Base-by-base conservation (phyloP, 1,140 invertebrate species). In the Spodoptera litura region DNA sequence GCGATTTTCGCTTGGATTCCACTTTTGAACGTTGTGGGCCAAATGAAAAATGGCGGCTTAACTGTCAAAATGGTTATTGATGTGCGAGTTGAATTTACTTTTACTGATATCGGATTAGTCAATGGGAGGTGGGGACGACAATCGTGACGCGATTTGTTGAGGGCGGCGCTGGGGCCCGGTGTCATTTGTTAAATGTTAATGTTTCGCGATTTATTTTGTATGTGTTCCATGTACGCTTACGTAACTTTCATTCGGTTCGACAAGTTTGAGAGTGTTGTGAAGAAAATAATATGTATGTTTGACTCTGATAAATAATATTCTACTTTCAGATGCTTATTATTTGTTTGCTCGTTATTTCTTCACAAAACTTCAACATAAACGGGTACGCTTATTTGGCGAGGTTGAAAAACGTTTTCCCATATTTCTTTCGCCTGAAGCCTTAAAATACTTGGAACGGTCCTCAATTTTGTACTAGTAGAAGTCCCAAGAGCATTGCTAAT, bases 31-130 rank as follows among this genome's bases (percentile, higher is more conserved):
- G 83, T 84, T 80, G 80, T 78, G 86, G 79, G 79, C 74, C 87
- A 87, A 89, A 90, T 90, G 90, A 93, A 93, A 92, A 94, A 92
- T 93, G 87, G 88, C 85, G 85, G 85, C 82, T 90, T 89, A 86
- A 82, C 89, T 88, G 91, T 92, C 90, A 89, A 83, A 89, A 89
- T 84, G 84, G 85, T 93, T 93, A 92, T 94, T 92, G 89, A 94
- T 93, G 90, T 86, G 78, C 70, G 84, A 82, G 81, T 81, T 84
- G 81, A 89, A 90, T 92, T 91, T 91, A 89, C 86, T 89, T 91
- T 91, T 88, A 88, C 87, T 83, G 83, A 77, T 87, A 82, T 84
- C 82, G 87, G 87, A 92, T 93, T 90, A 89, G 85, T 80, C 53
- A 62, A 79, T 73, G 53, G 35, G 81, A 51, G 53, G 56, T 35